Evolutionary conservation across 2,113 vertebrate species (phyloP), one percentile per base, ranked within the genome.

Genomic region (Tachycineta bicolor): DNA sequence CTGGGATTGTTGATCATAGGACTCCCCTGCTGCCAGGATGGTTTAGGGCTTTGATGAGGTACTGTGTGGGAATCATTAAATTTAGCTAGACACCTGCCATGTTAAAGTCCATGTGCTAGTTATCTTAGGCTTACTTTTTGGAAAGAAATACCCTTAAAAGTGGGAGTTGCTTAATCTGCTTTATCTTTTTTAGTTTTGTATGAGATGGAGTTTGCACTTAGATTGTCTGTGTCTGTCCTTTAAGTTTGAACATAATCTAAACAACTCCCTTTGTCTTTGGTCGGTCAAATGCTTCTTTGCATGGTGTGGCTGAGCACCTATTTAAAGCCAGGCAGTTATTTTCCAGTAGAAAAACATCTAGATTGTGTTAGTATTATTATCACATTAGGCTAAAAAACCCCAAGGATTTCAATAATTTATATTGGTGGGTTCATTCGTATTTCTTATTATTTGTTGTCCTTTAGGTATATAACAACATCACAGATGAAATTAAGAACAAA

Each of bases 381-480:
- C 73, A 55, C n/a, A 74, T 52, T 67, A 71, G 24, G 33, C 21
- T 59, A n/a, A 60, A 78, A 87, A 1, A 6, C 5, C 14, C 5
- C 14, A 69, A 46, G 11, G 53, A 58, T 76, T 80, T 88, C 9
- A 94, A 71, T 84, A 62, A 83, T 75, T 83, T 94, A 60, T 84
- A 59, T 63, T 52, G 49, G 81, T 78, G 41, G 52, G 12, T 46
- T 34, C 34, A 70, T 96, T 92, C 2, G 4, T 55, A 56, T 83
- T 95, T 93, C 50, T 84, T 82, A 74, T 58, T 88, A 41, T 90
- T 89, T 92, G 24, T 87, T 71, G 55, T 93, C 80, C 64, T 87
- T 87, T 85, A 99, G 99, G 84, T 98, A 98, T 93, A 97, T 98
- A 70, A 94, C 98, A 87, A 98, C 97, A 52, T 93, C 97, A 68